Evolutionary conservation across 1,140 invertebrate species (phyloP).

Genomic region (Philopotamus ludificatus): DNA sequence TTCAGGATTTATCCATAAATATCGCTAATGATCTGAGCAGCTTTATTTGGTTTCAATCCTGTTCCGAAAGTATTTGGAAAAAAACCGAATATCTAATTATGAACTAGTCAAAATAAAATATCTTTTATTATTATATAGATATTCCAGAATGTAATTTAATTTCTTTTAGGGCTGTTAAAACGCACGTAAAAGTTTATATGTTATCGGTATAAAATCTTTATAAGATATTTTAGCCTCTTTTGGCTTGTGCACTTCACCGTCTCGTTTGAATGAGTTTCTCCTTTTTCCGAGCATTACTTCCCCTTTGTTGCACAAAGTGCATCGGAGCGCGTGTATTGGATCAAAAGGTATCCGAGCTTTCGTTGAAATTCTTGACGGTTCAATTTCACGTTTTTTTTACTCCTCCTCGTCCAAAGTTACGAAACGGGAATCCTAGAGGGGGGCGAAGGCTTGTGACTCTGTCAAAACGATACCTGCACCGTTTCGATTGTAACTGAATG

Average conservation of each 20-base stretch:
- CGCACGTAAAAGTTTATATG: no score
- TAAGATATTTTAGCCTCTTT: no score
- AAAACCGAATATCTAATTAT: no score
- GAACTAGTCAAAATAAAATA: no score
- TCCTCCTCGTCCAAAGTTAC: neutral
- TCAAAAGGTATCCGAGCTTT: conserved; percentile 13
- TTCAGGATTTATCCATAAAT: no score
- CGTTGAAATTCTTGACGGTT: conserved; percentile 26
- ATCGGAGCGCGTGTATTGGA: conserved; percentile 12
- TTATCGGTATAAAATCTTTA: no score
- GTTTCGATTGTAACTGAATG: neutral
- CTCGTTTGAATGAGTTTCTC: neutral
- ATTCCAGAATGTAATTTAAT: no score
- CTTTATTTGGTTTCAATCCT: no score
- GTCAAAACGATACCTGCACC: neutral
- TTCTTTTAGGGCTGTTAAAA: no score
- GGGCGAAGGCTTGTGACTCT: neutral
- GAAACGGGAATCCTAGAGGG: neutral
- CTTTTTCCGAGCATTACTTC: neutral
- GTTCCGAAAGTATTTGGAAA: no score
- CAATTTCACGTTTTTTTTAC: conserved; percentile 31
- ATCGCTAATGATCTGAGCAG: no score
- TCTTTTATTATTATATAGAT: no score
- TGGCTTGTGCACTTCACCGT: neutral
- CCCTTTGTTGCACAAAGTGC: conserved; percentile 10